phyloP scores from a whole-genome alignment of 2,113 vertebrate species.

The Tupaia chinensis region DNA sequence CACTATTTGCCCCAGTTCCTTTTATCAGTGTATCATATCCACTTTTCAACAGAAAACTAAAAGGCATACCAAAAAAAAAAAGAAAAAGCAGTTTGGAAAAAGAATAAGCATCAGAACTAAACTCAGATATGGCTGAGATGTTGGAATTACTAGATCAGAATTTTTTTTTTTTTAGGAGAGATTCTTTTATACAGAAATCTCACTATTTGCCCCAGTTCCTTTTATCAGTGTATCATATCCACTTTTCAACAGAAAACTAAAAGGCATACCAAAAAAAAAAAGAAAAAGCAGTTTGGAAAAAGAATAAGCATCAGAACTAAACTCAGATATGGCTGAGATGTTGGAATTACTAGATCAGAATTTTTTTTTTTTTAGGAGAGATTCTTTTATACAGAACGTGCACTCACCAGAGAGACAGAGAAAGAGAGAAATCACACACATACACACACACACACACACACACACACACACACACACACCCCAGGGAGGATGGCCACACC shows the following conservation, averaged over 20 bases:
- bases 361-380: too few relatives aligned
- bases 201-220: not conserved
- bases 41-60: conserved; percentile 35
- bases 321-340: not conserved
- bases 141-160: not conserved
- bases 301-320: conserved; percentile 2
- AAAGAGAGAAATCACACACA: too few relatives aligned
- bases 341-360: not conserved
- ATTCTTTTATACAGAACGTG: too few relatives aligned
- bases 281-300: not conserved
- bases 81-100: not conserved
- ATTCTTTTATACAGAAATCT: too few relatives aligned
- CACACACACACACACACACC: too few relatives aligned
- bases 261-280: conserved; percentile 5
- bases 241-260: conserved; percentile 35
- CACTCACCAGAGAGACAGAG: too few relatives aligned
- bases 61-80: conserved; percentile 5
- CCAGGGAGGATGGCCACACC: too few relatives aligned
- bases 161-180: too few relatives aligned
- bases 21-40: not conserved
- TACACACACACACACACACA: too few relatives aligned
- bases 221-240: not conserved
- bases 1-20: not conserved
- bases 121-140: not conserved
- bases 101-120: conserved; percentile 2